These are phyloP conservation scores for Hoplodrina blanda DNA, from an alignment of 2,888 invertebrate species.

Conservation along the genomic window DNA sequence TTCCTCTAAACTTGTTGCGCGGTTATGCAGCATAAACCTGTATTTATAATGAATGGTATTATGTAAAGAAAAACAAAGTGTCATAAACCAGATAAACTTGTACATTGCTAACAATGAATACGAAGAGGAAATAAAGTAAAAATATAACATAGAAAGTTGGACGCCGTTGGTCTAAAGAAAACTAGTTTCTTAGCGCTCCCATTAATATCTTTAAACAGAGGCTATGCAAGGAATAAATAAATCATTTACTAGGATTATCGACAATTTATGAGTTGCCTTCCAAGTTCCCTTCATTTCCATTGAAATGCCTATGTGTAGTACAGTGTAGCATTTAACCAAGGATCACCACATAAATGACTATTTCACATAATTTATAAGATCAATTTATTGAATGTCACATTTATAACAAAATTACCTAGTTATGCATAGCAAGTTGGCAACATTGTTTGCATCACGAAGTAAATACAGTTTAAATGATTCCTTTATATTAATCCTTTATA, in stretches of 20 bases:
- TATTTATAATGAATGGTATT: not conserved
- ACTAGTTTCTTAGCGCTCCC: slow-evolving; percentile 10
- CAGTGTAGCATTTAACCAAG: slow-evolving; percentile 10
- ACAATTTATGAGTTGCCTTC: slow-evolving; percentile 32
- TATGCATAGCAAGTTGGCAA: not conserved
- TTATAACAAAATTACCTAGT: not conserved
- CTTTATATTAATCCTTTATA: not conserved
- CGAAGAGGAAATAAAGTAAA: not conserved
- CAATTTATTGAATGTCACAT: slow-evolving; percentile 17
- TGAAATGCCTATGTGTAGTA: slow-evolving; percentile 19
- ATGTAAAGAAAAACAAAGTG: not conserved
- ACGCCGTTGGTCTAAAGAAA: not conserved
- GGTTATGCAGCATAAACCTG: not conserved
- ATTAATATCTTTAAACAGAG: not conserved
- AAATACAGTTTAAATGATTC: not conserved
- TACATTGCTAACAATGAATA: not conserved
- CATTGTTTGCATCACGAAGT: not conserved
- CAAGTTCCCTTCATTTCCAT: slow-evolving; percentile 34
- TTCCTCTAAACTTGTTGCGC: not conserved
- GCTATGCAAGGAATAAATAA: slow-evolving; percentile 11
- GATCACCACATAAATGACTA: slow-evolving; percentile 10
- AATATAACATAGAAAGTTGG: slow-evolving; percentile 14
- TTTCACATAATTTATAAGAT: slow-evolving; percentile 1
- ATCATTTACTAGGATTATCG: slow-evolving; percentile 15
- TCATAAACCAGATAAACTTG: not conserved